Conservation (phyloP, 2,797 vertebrate species). For the Carcharodon carcharias region DNA sequence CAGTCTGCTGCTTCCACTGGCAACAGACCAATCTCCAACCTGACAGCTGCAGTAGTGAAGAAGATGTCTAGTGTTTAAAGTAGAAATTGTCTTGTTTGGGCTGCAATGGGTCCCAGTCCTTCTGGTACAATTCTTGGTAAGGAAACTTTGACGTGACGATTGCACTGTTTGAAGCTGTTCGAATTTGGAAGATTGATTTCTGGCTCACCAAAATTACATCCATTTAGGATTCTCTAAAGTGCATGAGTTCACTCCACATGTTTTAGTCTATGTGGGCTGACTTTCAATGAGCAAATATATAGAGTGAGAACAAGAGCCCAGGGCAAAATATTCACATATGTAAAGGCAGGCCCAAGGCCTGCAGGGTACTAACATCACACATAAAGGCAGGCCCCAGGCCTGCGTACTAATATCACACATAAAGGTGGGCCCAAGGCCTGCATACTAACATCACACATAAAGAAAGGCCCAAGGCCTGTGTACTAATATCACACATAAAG, state of each 20-base stretch:
- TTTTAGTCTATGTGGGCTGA: background rate
- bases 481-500: too few species aligned
- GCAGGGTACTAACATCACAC: too few species aligned
- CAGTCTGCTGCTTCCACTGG: background rate
- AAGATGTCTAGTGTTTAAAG: background rate
- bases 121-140: background rate
- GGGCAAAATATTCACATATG: background rate
- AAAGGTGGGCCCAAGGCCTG: too few species aligned
- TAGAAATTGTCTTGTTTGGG: background rate
- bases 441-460: too few species aligned
- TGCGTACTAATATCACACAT: too few species aligned
- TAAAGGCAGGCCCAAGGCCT: background rate
- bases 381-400: too few species aligned
- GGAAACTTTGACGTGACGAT: background rate
- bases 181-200: background rate
- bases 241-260: background rate
- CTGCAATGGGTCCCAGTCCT: background rate
- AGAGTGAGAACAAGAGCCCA: background rate
- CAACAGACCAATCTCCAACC: background rate
- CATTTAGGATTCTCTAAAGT: background rate
- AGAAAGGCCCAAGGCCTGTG: too few species aligned
- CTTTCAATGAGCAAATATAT: background rate
- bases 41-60: background rate
- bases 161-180: background rate
- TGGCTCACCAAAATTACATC: background rate